A percentile compares a stretch with the other conserved stretches of the same genome.
phyloP scores from a whole-genome alignment of 2,888 invertebrate species.

The Psylliodes chrysocephalus region DNA sequence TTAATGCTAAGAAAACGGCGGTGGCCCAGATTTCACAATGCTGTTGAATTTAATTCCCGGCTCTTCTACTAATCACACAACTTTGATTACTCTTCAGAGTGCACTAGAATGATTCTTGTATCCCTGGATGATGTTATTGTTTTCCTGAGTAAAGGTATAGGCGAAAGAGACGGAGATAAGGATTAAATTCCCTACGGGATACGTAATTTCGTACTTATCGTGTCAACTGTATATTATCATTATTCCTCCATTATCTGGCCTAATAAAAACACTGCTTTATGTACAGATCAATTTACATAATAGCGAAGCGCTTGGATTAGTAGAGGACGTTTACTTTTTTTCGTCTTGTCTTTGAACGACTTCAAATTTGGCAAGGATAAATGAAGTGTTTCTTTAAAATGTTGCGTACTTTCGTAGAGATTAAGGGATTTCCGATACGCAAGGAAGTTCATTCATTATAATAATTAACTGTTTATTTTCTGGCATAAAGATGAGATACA shows the following conservation, averaged over 20 bases:
- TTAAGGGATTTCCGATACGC: background rate
- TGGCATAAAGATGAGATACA: no score
- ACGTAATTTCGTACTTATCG: constrained; percentile 39
- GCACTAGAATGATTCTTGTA: constrained; percentile 22
- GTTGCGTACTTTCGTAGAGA: background rate
- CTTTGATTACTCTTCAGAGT: constrained; percentile 30
- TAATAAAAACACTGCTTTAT: constrained; percentile 35
- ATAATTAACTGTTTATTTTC: no score
- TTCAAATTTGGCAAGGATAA: constrained; percentile 4
- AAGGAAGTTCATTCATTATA: no score
- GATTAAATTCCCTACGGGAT: constrained; percentile 22
- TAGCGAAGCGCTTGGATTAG: constrained; percentile 3
- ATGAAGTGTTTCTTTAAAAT: background rate
- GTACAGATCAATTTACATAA: constrained; percentile 28
- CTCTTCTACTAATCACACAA: constrained; percentile 28
- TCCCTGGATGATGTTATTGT: constrained; percentile 28
- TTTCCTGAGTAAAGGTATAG: constrained; percentile 13
- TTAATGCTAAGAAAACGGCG: background rate
- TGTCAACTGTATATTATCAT: constrained; percentile 39
- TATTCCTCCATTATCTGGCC: constrained; percentile 29
- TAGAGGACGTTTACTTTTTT: background rate
- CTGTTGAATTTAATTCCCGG: constrained; percentile 17
- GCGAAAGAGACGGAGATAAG: constrained; percentile 13
- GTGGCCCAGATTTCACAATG: constrained; percentile 7
- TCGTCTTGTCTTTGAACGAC: background rate